Base-by-base conservation (phyloP, 2,113 vertebrate genomes). In the Emydura subglobosa region DNA sequence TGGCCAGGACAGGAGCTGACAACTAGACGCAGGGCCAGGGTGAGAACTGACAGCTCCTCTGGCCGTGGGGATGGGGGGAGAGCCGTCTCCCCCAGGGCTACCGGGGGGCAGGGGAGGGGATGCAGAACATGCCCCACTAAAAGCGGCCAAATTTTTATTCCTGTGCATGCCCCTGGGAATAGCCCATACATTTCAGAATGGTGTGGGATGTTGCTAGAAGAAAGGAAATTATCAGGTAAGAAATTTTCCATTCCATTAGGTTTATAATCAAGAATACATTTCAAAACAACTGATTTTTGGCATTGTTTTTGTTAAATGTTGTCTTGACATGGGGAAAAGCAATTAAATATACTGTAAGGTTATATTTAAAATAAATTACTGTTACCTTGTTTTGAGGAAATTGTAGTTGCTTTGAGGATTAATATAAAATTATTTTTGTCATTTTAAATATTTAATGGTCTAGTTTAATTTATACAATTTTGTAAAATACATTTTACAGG, bases 401-500 rank as follows among this genome's bases (percentile, higher is more conserved):
- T 10, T 42, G 0, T 57, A 50, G 39, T 81, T 72, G 13, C 74
- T 91, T 84, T 9, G 31, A 7, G 27, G 49, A 72, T 27, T 78
- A 39, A 84, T 89, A 12, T 90, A 6, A 42, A 14, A 78, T 19
- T 47, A 39, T 39, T 8, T 79, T 83, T 83, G 34, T 39, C 65
- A 39, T 29, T 24, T 7, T n/a, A 79, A 91, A 6, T 1, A 50
- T 72, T 19, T 86, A 78, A 72, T 74, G 87, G n/a, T 10, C 11
- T 94, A 53, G 5, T 4, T 1, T 79, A 31, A 68, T 79, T 16
- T 44, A 34, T 94, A 47, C 24, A 54, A 2, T 87, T 53, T 59
- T 83, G 84, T 93, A 94, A 54, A 49, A 44, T 2, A 0, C 96
- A 39, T 88, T 97, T 97, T 97, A 25, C 93, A 99, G 99, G 98